Evolutionary conservation across 2,797 vertebrate genomes (phyloP), one percentile per base, ranked within the genome.

Genomic region (Vireo griseus): DNA sequence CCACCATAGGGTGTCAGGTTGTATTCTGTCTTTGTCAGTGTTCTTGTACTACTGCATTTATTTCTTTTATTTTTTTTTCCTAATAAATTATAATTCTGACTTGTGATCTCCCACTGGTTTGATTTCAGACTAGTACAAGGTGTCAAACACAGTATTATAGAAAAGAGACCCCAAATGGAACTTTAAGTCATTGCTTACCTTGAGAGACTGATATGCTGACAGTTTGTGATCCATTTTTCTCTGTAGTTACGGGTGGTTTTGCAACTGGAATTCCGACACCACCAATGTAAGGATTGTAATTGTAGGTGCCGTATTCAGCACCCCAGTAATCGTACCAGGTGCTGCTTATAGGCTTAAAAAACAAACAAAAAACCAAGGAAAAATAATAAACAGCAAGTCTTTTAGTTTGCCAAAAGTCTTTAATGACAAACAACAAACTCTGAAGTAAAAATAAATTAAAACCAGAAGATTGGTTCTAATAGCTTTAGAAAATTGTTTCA

Each of bases 301-400:
- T 99, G 75, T 99, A 99, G 4, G 99, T 99, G 55, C 99, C 99
- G 89, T 99, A 99, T 96, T 99, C 99, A 33, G 99, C 98, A 55
- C 99, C 99, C 99, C 99, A 99, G 96, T 99, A 99, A 97, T 99
- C 99, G 16, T 99, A 99, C 99, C 99, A 99, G 15, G 99, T 99
- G 97, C 99, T 99, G 98, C 99, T 99, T 97, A 99, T 99, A 62
- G 99, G 99, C 99, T 99, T 97, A 76, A 91, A 84, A 95, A 94
- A 25, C 37, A 86, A 97, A 90, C 2, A 51, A 59, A 89, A 59
- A 20, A 57, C 3, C 1, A 74, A 25, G 26, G 3, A 25, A 74
- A 66, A 81, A 62, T 55, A 59, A 35, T 33, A 17, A 90, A 18
- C 5, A 72, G 8, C 17, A 91, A 52, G 5, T 37, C 57, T 35